These are phyloP conservation scores for Struthio camelus DNA, from an alignment of 2,113 vertebrate genomes.

Conservation along the genomic window DNA sequence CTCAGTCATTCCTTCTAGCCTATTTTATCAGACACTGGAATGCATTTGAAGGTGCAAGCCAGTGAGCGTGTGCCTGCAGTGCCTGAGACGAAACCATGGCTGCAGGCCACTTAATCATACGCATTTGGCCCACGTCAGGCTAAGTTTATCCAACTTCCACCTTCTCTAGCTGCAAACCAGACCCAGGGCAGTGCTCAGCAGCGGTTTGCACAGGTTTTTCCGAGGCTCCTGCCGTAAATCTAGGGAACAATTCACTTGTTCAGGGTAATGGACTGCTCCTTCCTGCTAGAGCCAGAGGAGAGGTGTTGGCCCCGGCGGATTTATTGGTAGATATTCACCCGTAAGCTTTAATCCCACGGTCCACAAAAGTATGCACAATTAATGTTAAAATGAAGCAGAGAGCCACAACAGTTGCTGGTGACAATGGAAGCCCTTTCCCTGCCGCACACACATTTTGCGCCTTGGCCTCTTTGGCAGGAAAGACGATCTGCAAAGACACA, in stretches of 20 bases:
- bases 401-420: background rate
- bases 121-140: background rate
- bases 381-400: background rate
- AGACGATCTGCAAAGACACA: background rate
- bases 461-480: background rate
- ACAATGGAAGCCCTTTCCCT: background rate
- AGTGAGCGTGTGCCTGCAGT: background rate
- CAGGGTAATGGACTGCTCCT: background rate
- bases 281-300: background rate
- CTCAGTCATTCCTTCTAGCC: background rate
- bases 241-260: background rate
- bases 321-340: accelerated
- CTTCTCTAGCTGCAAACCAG: background rate
- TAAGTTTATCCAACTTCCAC: background rate
- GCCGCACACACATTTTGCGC: background rate
- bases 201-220: background rate
- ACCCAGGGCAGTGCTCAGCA: background rate
- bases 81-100: background rate
- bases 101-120: background rate
- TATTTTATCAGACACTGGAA: background rate
- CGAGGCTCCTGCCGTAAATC: background rate
- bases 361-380: background rate
- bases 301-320: background rate
- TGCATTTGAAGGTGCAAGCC: background rate
- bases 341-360: background rate